Conservation (phyloP, 2,797 vertebrate genomes). For the Epinephelus awoara region DNA sequence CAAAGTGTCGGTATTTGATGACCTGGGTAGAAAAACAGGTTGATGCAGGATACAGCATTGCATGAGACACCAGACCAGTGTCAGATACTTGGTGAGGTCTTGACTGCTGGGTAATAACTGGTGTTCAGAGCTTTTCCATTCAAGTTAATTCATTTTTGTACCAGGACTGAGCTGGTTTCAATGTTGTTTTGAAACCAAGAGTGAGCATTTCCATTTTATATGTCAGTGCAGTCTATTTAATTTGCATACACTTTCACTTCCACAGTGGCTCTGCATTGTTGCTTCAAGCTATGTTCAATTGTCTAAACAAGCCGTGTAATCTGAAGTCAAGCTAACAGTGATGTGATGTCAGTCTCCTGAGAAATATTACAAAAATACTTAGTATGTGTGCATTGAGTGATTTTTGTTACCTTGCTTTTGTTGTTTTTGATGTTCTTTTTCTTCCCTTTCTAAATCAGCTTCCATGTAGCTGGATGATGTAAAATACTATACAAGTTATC, state of each 20-base stretch:
- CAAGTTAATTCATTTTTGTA: neutral
- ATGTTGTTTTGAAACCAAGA: too few species aligned
- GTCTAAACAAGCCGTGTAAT: conserved; percentile 8
- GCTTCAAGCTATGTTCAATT: neutral
- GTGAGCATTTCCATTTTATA: too few species aligned
- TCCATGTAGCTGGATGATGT: neutral
- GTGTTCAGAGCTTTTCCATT: neutral
- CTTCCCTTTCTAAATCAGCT: neutral
- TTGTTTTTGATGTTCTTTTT: conserved; percentile 24
- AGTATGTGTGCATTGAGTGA: neutral
- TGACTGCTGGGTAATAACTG: neutral
- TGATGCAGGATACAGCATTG: too few species aligned
- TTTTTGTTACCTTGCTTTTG: neutral
- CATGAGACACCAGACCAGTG: neutral
- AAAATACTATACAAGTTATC: neutral
- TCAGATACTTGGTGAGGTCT: neutral
- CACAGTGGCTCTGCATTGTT: neutral
- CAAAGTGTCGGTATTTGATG: too few species aligned
- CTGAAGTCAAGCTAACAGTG: conserved; percentile 1
- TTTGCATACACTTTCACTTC: conserved; percentile 35
- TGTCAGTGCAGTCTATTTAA: neutral
- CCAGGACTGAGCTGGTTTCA: neutral
- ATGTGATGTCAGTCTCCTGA: neutral
- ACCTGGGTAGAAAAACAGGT: too few species aligned
- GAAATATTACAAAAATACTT: conserved; percentile 2